Percentiles rank a stretch among this genome's conserved stretches.
These are phyloP conservation scores for Zeus faber DNA, from an alignment of 2,113 vertebrate genomes.

Conservation along the genomic window DNA sequence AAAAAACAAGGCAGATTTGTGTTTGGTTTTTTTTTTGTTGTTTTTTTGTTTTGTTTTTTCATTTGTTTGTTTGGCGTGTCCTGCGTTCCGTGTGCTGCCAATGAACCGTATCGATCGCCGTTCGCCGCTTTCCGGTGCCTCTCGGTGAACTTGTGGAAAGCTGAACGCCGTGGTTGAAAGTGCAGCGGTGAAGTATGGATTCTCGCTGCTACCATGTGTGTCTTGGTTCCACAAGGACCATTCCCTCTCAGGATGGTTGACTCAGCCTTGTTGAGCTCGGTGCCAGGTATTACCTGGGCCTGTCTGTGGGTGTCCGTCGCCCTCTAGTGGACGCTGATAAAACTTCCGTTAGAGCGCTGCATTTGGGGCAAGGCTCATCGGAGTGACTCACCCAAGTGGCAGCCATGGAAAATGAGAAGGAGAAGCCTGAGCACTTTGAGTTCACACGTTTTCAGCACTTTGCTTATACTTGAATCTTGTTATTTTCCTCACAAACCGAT, in stretches of 20 bases:
- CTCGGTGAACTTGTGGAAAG: slow-evolving; percentile 2
- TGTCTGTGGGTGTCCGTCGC: slow-evolving; percentile 54
- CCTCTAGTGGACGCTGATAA: slow-evolving; percentile 60
- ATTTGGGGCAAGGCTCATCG: no score
- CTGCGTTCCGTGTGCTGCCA: not conserved
- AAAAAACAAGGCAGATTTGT: not conserved
- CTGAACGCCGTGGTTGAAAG: slow-evolving; percentile 9
- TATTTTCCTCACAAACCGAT: no score
- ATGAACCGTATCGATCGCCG: not conserved
- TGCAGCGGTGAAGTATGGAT: slow-evolving; percentile 36
- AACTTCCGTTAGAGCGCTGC: slow-evolving; percentile 47
- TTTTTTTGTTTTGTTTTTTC: not conserved
- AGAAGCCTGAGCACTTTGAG: no score
- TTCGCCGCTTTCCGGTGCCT: slow-evolving; percentile 2
- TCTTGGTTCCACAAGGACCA: slow-evolving; percentile 85
- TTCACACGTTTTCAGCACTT: no score
- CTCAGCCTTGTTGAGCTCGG: slow-evolving; percentile 29
- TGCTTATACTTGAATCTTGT: no score
- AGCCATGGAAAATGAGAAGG: not conserved
- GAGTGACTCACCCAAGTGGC: no score
- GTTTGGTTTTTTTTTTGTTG: not conserved
- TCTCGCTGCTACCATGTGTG: slow-evolving; percentile 76
- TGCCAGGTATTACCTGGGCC: slow-evolving; percentile 47
- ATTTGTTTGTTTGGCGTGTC: not conserved
- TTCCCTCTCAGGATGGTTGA: slow-evolving; percentile 49